A percentile compares a stretch with the other conserved stretches of the same genome.
These are phyloP conservation scores for Agelaius phoeniceus DNA, from an alignment of 2,113 vertebrate species.

Conservation along the genomic window DNA sequence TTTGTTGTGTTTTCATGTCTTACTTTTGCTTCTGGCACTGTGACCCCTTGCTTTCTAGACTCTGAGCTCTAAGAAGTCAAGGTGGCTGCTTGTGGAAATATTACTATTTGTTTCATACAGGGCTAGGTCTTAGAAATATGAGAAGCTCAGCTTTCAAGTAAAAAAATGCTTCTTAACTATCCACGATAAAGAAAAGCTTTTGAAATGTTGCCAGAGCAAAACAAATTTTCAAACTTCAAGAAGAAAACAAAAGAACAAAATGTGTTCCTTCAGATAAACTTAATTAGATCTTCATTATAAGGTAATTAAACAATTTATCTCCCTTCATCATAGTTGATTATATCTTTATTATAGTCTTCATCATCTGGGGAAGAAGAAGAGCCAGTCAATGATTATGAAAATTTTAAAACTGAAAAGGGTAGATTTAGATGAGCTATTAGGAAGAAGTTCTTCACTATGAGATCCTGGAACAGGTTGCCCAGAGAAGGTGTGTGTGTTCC, in stretches of 20 bases:
- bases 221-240: neutral
- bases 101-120: neutral
- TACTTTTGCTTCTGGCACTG: neutral
- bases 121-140: neutral
- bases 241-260: neutral
- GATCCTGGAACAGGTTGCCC: neutral
- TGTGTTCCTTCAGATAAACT: neutral
- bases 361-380: neutral
- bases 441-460: neutral
- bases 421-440: neutral
- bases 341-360: neutral
- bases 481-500: neutral
- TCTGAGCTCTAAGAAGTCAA: neutral
- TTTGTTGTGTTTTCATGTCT: neutral
- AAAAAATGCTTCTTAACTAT: neutral
- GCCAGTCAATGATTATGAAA: neutral
- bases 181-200: neutral
- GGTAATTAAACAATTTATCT: neutral
- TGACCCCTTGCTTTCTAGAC: neutral
- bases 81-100: neutral
- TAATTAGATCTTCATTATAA: neutral
- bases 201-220: neutral
- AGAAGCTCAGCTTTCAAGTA: neutral
- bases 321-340: neutral
- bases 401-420: neutral